Evolutionary conservation across 2,113 vertebrate genomes (phyloP), one percentile per base, ranked within the genome.

Genomic region (Anarrhichthys ocellatus): DNA sequence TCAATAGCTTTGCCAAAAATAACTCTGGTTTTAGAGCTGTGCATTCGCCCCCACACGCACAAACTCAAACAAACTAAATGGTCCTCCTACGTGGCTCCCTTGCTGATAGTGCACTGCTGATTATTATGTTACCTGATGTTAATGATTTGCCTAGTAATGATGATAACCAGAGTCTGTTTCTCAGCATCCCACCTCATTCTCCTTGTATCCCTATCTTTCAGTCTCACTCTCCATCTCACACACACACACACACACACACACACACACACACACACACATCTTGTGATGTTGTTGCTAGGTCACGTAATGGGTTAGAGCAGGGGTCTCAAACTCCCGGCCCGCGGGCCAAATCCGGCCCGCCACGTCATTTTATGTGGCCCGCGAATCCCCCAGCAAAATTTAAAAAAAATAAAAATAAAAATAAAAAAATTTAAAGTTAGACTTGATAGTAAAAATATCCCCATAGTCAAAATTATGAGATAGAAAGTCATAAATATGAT

Each of bases 121-220:
- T 32, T 32, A 32, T 32, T 32, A 83, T 87, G 83, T 68, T 80
- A 65, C 78, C 78, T 87, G 79, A 84, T 88, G 83, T 67, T 80
- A 64, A 66, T 32, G 85, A 87, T 91, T 81, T 86, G 77, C 79
- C 59, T 75, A 75, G 58, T 87, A 87, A 85, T 89, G 86, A 87
- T 54, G 36, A 82, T 76, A 84, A 88, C 64, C 74, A 14, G 22
- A 44, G 61, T 73, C 65, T 52, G 6, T 86, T 46, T 73, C 34
- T 75, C 64, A 32, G 54, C 48, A 48, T 61, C 56, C 58, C 14
- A 29, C 66, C 56, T 73, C 13, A 1, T 59, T 61, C 24, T 13
- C 18, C 62, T 24, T 61, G 9, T 1, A 15, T 58, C 44, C 63
- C 38, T 38, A 5, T 14, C 13, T 29, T 6, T 81, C 32, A 11